phyloP scores from a whole-genome alignment of 2,113 vertebrate genomes.

The Pseudonaja textilis region DNA sequence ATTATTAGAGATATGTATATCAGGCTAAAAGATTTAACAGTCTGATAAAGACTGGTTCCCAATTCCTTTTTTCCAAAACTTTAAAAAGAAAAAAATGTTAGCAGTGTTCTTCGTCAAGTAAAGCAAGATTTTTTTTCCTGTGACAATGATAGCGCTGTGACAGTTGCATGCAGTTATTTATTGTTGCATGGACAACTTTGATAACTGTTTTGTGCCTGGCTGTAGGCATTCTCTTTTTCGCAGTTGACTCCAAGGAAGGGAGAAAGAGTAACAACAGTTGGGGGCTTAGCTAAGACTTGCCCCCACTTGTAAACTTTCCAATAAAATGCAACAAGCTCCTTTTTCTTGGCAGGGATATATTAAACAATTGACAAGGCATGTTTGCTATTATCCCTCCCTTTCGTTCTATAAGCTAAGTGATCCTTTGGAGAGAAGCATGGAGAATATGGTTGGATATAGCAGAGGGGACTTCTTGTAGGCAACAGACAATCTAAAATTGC shows the following conservation, averaged over 20 bases:
- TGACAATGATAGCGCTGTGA: not conserved
- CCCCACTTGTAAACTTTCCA: not conserved
- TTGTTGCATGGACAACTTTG: not conserved
- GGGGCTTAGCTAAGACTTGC: conserved; percentile 17
- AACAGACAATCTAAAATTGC: not conserved
- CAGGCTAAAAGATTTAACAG: not conserved
- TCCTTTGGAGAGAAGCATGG: conserved; percentile 10
- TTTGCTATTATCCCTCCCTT: not conserved
- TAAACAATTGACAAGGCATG: conserved; percentile 33
- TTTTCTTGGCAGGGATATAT: conserved; percentile 24
- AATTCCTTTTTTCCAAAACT: not conserved
- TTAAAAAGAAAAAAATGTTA: not conserved
- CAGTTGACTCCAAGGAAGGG: conserved; percentile 19
- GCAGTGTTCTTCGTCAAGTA: not conserved
- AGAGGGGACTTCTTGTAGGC: not conserved
- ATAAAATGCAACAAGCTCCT: conserved; percentile 36
- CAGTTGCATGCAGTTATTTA: not conserved
- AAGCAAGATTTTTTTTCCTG: not conserved
- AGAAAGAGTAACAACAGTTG: not conserved
- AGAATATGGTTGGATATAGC: not conserved
- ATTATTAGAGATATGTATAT: not conserved
- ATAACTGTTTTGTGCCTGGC: not conserved
- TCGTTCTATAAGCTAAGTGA: not conserved
- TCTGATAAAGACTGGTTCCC: not conserved
- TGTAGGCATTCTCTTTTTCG: not conserved